A percentile compares a stretch with the other conserved stretches of the same genome.
phyloP scores from a whole-genome alignment of 2,888 invertebrate species.

The Sericinus montela region DNA sequence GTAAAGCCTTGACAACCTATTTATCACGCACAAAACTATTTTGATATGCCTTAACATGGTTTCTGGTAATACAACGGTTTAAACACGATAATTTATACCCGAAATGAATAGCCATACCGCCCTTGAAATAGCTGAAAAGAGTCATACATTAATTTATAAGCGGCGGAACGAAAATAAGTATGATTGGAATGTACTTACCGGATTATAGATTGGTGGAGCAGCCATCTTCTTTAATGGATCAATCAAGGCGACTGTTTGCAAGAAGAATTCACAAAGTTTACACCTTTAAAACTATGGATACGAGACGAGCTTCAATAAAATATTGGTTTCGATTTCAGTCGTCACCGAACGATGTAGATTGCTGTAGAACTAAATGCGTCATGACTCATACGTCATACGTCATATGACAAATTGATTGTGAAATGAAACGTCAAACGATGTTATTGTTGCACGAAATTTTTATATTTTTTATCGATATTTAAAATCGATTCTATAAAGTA shows the following conservation, averaged over 20 bases:
- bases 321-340: slow-evolving; percentile 30
- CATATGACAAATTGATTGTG: neutral
- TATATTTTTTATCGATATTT: too few species aligned
- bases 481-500: too few species aligned
- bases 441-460: too few species aligned
- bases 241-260: slow-evolving; percentile 11
- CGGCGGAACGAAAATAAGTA: slow-evolving; percentile 15
- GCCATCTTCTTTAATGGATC: slow-evolving; percentile 41
- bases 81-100: slow-evolving; percentile 35
- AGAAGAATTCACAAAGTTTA: slow-evolving; percentile 23
- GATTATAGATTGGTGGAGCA: slow-evolving; percentile 58
- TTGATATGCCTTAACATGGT: slow-evolving; percentile 12
- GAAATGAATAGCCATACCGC: slow-evolving; percentile 29
- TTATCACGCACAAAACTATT: slow-evolving; percentile 8
- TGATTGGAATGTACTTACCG: slow-evolving; percentile 43
- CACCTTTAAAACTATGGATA: slow-evolving; percentile 40
- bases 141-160: slow-evolving; percentile 22
- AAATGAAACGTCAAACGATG: too few species aligned
- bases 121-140: slow-evolving; percentile 50
- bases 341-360: slow-evolving; percentile 27
- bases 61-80: slow-evolving; percentile 16
- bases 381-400: slow-evolving; percentile 50
- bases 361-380: slow-evolving; percentile 45
- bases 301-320: slow-evolving; percentile 44
- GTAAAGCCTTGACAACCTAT: slow-evolving; percentile 9